Base-by-base conservation (phyloP, 1,140 invertebrate genomes). In the Ectropis grisescens region DNA sequence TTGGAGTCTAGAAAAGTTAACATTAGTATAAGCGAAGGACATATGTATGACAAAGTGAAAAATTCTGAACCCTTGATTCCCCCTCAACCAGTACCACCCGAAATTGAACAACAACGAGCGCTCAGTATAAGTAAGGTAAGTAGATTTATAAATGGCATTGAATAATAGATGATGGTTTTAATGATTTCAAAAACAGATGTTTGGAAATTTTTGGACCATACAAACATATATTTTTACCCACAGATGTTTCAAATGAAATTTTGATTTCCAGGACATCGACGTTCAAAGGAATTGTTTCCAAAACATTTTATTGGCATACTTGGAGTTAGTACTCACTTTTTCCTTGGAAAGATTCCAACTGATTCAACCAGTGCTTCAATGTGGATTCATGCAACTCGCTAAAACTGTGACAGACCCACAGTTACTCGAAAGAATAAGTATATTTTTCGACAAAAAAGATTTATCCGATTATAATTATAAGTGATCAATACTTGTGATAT, bases 111-210 rank as follows among this genome's bases (percentile, higher is more conserved):
- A 41, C 91, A 94, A 67, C 86, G 89, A 41, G 87, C 87, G 33
- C 85, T 86, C 11, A 93, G 92, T 37, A 90, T 94, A 27, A 88
- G 89, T 34, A 95, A 94, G 84, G 92, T 91, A 70, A 76, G 54
- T 36, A 33, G 23, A 22, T 5, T 22, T 5, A 5, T 22, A 22
- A 22, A n/a, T n/a, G n/a, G n/a, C n/a, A n/a, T n/a, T n/a, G n/a
- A n/a, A n/a, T n/a, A n/a, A n/a, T n/a, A n/a, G n/a, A n/a, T n/a
- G n/a, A n/a, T n/a, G n/a, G n/a, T n/a, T n/a, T n/a, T n/a, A n/a
- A n/a, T n/a, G n/a, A n/a, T n/a, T n/a, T n/a, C n/a, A n/a, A n/a
- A n/a, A n/a, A n/a, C n/a, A n/a, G n/a, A n/a, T n/a, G n/a, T n/a
- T n/a, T n/a, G n/a, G n/a, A n/a, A n/a, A n/a, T n/a, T n/a, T n/a